These are phyloP conservation scores for Solenopsis fugax DNA, from an alignment of 1,140 invertebrate species.

Conservation along the genomic window DNA sequence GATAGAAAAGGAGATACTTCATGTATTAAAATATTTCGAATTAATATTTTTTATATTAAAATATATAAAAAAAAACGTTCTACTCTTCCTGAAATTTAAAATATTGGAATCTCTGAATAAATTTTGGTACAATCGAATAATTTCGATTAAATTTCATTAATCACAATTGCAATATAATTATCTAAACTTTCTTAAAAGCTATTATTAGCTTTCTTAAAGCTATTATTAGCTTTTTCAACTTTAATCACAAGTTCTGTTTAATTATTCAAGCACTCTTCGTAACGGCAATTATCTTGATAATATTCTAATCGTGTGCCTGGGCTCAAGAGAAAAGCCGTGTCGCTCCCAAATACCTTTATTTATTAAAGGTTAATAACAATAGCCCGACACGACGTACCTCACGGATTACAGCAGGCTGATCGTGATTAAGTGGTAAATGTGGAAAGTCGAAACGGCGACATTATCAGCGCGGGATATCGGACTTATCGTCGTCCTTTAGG, in stretches of 20 bases:
- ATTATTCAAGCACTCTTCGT: not conserved
- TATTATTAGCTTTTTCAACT: too few species aligned
- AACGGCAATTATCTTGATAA: not conserved
- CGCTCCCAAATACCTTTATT: not conserved
- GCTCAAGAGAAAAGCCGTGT: not conserved
- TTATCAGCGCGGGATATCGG: conserved; percentile 66
- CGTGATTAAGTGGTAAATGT: conserved; percentile 72
- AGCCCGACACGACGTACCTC: not conserved
- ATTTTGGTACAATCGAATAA: not conserved
- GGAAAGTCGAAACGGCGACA: conserved; percentile 67
- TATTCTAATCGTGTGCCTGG: not conserved
- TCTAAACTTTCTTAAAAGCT: not conserved
- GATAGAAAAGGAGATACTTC: not conserved
- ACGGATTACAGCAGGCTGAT: conserved; percentile 16
- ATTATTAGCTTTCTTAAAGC: too few species aligned
- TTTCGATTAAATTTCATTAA: not conserved
- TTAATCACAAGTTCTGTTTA: too few species aligned
- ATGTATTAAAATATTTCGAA: not conserved
- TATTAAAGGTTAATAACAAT: conserved; percentile 31
- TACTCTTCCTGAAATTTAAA: not conserved
- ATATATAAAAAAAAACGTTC: not conserved
- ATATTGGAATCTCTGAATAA: not conserved
- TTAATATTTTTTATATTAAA: not conserved
- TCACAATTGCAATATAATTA: conserved; percentile 1
- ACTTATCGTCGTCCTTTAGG: conserved; percentile 77